Conservation (phyloP, 92 coral and sea anemone genomes). For the Bergia sp. region DNA sequence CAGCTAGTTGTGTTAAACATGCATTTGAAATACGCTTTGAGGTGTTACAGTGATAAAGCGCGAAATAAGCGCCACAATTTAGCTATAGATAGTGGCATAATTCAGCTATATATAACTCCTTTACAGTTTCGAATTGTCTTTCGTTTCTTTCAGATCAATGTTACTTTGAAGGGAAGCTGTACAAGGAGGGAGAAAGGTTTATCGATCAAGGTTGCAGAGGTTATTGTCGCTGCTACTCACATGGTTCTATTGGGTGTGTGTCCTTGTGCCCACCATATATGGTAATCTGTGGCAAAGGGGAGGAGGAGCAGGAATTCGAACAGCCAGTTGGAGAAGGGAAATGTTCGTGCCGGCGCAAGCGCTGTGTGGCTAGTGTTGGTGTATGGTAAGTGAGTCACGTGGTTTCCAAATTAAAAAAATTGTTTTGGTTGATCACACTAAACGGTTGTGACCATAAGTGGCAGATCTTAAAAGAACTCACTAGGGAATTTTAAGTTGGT, state of each 20-base stretch:
- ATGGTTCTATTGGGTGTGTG: constrained; percentile 35
- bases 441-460: too few species aligned
- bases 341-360: constrained; percentile 48
- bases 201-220: constrained; percentile 39
- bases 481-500: too few species aligned
- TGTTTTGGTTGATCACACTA: too few species aligned
- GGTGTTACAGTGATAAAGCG: too few species aligned
- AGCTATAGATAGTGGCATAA: too few species aligned
- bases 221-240: constrained; percentile 38
- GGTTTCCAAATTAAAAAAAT: too few species aligned
- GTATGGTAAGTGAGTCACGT: constrained; percentile 27
- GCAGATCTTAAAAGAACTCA: too few species aligned
- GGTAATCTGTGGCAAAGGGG: constrained; percentile 43
- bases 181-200: constrained; percentile 46
- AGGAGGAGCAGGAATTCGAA: constrained; percentile 14
- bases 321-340: constrained; percentile 46
- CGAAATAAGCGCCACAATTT: too few species aligned
- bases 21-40: too few species aligned
- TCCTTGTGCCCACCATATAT: constrained; percentile 57
- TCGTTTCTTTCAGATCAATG: constrained; percentile 30
- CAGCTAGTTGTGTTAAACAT: too few species aligned
- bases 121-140: not conserved
- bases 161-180: constrained; percentile 33
- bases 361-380: constrained; percentile 40
- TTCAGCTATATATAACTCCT: too few species aligned